Percentiles rank a stretch among this genome's conserved stretches.
Evolutionary conservation across 2,888 invertebrate genomes (phyloP).

Genomic region (Baronia brevicornis): DNA sequence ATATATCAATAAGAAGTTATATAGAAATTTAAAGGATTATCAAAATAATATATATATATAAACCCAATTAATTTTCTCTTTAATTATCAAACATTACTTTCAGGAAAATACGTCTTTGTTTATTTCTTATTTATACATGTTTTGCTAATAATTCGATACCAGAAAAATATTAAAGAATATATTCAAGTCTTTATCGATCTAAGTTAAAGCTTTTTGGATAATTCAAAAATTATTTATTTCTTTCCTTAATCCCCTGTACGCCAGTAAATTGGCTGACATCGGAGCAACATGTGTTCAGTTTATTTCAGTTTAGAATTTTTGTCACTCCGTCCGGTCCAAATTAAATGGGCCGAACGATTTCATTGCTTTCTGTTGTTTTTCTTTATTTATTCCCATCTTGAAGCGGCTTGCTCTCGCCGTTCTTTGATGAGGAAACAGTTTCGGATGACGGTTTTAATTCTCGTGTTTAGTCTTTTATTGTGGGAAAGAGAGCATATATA

Average conservation of each 20-base stretch:
- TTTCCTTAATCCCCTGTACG: conserved; percentile 10
- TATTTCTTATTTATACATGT: too few relatives aligned
- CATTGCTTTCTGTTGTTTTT: conserved; percentile 50
- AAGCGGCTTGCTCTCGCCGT: conserved; percentile 51
- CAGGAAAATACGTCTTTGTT: too few relatives aligned
- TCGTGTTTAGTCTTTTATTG: conserved; percentile 29
- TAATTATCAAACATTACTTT: too few relatives aligned
- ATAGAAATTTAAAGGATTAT: too few relatives aligned
- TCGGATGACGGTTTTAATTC: conserved; percentile 32
- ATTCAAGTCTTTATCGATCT: too few relatives aligned
- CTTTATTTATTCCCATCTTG: conserved; percentile 33
- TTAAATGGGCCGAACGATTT: conserved; percentile 73
- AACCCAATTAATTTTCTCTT: too few relatives aligned
- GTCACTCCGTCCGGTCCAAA: conserved; percentile 72
- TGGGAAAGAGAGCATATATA: too few relatives aligned
- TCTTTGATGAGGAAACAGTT: conserved; percentile 51
- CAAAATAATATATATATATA: too few relatives aligned
- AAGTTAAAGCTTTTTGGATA: too few relatives aligned
- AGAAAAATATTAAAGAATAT: too few relatives aligned
- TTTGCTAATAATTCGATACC: too few relatives aligned
- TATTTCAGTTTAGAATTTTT: conserved; percentile 72
- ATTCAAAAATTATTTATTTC: conserved; percentile 2
- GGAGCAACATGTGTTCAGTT: conserved; percentile 65
- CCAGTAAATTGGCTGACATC: conserved; percentile 36
- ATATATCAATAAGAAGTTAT: too few relatives aligned